Evolutionary conservation across 1,140 invertebrate species (phyloP), one percentile per base, ranked within the genome.

Genomic region (Formica selysi): DNA sequence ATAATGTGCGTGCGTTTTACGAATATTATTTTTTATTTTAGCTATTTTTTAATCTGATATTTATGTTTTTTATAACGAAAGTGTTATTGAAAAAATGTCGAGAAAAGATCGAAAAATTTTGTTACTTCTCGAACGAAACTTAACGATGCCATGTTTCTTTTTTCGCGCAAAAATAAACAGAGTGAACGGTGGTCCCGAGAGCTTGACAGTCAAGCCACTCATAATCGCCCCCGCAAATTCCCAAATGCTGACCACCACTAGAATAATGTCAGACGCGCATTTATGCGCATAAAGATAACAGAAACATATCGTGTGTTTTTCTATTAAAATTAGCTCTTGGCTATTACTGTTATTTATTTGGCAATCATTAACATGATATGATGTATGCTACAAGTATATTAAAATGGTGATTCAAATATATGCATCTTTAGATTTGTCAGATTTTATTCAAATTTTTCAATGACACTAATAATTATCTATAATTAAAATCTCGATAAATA

Each of bases 191-290:
- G 44, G 19, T 73, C 11, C 16, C 54, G 48, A 74, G 48, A 73
- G 62, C 32, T 80, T 76, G 65, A 80, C 85, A 86, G 44, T 13
- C 61, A 32, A 57, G 38, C 71, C 48, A n/a, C 51, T 68, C 62
- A 16, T 83, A n/a, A 48, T 67, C 86, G 62, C 81, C 87, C 67
- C 65, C 86, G 74, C 64, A 19, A 88, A 80, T 89, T 88, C 81
- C 22, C 10, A 57, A 59, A 38, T 54, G 64, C 22, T 76, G 62
- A 38, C 62, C 38, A 11, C 7, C n/a, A 29, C 8, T 83, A 7
- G n/a, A 76, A 62, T 51, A 51, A 51, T 64, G 57, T 76, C 57
- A 64, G 26, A 62, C 22, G 41, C 4, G 22, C n/a, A 22, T 36
- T 59, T 62, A 62, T 38, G 32, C 38, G 41, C 16, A 22, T 41